Base-by-base conservation (phyloP, 2,113 vertebrate species). In the Anser brachyrhynchus region DNA sequence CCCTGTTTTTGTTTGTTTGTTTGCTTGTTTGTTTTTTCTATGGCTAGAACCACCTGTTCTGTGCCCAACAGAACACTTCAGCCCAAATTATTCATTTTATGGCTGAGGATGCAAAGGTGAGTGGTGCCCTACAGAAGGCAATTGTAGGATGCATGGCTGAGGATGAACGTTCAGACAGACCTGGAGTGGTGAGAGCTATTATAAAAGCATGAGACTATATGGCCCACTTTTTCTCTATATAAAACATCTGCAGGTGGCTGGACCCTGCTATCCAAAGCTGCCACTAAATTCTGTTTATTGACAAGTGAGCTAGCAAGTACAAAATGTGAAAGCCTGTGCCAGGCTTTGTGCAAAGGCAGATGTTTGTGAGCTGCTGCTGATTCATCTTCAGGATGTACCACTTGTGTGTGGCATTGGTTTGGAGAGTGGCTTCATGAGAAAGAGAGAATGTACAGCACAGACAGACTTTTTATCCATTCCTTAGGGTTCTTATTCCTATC, bases 1-100 rank as follows among this genome's bases (percentile, higher is more conserved):
- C 44, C 44, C 44, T 44, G 44, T 17, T 44, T 46, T 49, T 49
- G 46, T 21, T 49, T 22, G 46, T 49, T 49, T 49, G 46, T 49
- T 49, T 49, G 46, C 21, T 49, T 46, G 4, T 46, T 94, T 95
- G 88, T 39, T 39, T 39, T 93, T 95, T 90, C 84, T 90, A 55
- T 95, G 87, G 90, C 87, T 92, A 91, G 16, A 77, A 93, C 93
- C 94, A 97, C 93, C 94, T 96, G 94, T 80, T 95, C 94, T 94
- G 89, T 92, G 93, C 91, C 95, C 92, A 94, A 76, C 85, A 96
- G 94, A 77, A 95, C 87, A 94, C 82, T 96, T 94, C 87, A 95
- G 90, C 95, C 94, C 91, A 94, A 95, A 91, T 39, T 22, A 85
- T 91, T 95, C 90, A 95, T 96, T 97, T 96, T 93, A 94, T 1